phyloP scores from a whole-genome alignment of 2,888 invertebrate species.

The Tortrix viridana region DNA sequence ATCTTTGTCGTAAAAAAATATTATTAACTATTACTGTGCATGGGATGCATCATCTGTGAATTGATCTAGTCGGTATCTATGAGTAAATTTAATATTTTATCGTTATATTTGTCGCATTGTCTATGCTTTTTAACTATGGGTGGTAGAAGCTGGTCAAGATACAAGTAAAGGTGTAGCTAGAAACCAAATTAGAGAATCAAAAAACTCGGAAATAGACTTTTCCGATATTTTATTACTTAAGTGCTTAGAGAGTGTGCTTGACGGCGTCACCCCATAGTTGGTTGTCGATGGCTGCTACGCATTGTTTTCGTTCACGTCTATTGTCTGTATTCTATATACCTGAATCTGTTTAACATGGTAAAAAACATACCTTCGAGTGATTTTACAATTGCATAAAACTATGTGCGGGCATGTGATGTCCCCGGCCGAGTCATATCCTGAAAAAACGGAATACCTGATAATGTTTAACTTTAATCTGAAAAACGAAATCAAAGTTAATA shows the following conservation, averaged over 20 bases:
- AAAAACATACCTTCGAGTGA: constrained; percentile 17
- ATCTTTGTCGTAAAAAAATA: constrained; percentile 40
- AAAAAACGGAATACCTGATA: constrained; percentile 78
- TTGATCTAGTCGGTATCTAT: constrained; percentile 49
- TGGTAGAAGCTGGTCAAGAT: constrained; percentile 8
- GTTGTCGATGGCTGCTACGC: constrained; percentile 28
- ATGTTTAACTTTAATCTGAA: constrained; percentile 62
- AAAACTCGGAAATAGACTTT: neutral
- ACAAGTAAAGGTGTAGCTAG: constrained; percentile 22
- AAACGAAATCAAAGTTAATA: constrained; percentile 57
- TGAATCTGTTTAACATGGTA: constrained; percentile 20
- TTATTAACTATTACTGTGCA: constrained; percentile 42
- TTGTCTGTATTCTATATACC: constrained; percentile 10
- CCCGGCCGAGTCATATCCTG: constrained; percentile 71
- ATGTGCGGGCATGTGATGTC: constrained; percentile 40
- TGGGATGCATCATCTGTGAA: constrained; percentile 47
- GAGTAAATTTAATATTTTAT: constrained; percentile 37
- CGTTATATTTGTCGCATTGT: constrained; percentile 37
- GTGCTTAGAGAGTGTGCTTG: constrained; percentile 7
- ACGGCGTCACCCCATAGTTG: constrained; percentile 14
- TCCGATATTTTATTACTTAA: neutral
- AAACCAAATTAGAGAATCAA: constrained; percentile 26
- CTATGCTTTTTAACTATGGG: constrained; percentile 31
- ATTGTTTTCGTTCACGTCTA: constrained; percentile 20
- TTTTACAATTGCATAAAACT: constrained; percentile 29